Conservation (phyloP, 2,888 invertebrate genomes). For the Leptopterna dolabrata region DNA sequence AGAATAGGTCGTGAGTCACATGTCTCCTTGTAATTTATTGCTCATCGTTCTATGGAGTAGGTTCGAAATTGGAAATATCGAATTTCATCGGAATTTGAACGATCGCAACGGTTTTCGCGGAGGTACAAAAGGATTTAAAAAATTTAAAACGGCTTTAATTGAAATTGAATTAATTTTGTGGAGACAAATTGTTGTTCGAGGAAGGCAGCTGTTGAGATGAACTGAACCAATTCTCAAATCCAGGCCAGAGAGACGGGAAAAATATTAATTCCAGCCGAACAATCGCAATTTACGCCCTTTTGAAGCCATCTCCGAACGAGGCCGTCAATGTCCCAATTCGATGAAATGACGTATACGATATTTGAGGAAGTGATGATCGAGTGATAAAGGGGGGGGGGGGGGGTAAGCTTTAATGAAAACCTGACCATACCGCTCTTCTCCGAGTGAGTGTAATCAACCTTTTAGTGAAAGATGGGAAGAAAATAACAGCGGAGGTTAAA, state of each 20-base stretch:
- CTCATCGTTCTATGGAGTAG: too few relatives aligned
- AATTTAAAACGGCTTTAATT: too few relatives aligned
- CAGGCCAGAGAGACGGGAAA: neutral
- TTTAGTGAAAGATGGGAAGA: slow-evolving; percentile 15
- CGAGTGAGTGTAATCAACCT: neutral
- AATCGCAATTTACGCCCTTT: neutral
- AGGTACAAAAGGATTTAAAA: too few relatives aligned
- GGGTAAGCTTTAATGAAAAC: neutral
- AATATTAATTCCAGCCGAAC: neutral
- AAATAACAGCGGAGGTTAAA: slow-evolving; percentile 11
- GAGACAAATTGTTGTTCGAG: neutral
- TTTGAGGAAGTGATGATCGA: too few relatives aligned
- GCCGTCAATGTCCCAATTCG: neutral
- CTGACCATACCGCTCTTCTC: neutral
- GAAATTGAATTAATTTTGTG: neutral
- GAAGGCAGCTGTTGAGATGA: neutral
- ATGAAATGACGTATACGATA: neutral
- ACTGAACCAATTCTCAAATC: neutral
- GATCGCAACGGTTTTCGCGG: too few relatives aligned
- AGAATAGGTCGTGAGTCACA: too few relatives aligned
- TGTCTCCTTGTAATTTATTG: too few relatives aligned
- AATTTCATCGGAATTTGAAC: too few relatives aligned
- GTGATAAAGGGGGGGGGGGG: neutral
- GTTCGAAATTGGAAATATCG: too few relatives aligned
- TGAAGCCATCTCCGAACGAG: neutral